phyloP scores from a whole-genome alignment of 1,140 invertebrate species.

The Anoplolepis gracilipes region DNA sequence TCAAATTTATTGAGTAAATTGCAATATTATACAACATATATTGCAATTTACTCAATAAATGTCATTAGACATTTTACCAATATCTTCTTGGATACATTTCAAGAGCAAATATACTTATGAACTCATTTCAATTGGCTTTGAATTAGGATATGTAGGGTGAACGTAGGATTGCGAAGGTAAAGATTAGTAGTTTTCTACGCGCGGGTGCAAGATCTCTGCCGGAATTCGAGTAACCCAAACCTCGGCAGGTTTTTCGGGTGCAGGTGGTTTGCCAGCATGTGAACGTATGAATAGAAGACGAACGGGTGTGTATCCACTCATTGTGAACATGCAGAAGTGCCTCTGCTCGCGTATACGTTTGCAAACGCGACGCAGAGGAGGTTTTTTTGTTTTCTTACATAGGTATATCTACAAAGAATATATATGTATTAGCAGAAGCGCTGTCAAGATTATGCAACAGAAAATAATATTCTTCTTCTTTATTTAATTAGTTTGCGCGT shows the following conservation, averaged over 20 bases:
- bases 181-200: slow-evolving; percentile 34
- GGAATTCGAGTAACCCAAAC: slow-evolving; percentile 66
- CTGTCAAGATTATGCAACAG: not conserved
- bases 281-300: slow-evolving; percentile 66
- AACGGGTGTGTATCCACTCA: slow-evolving; percentile 67
- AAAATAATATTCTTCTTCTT: not conserved
- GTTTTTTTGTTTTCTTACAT: not conserved
- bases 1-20: too few species aligned
- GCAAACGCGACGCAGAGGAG: not conserved
- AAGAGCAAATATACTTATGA: not conserved
- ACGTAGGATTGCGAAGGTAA: not conserved
- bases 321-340: slow-evolving; percentile 59
- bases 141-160: too few species aligned
- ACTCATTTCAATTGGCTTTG: not conserved
- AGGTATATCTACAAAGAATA: not conserved
- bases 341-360: slow-evolving; percentile 6
- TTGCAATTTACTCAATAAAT: too few species aligned
- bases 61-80: not conserved
- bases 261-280: slow-evolving; percentile 69
- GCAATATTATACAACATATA: too few species aligned
- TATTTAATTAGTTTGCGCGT: not conserved
- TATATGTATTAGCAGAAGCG: not conserved
- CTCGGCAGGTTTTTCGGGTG: slow-evolving; percentile 68
- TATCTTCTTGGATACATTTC: not conserved
- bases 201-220: slow-evolving; percentile 23